Evolutionary conservation across 2,113 vertebrate species (phyloP).

Genomic region (Gymnogyps californianus): DNA sequence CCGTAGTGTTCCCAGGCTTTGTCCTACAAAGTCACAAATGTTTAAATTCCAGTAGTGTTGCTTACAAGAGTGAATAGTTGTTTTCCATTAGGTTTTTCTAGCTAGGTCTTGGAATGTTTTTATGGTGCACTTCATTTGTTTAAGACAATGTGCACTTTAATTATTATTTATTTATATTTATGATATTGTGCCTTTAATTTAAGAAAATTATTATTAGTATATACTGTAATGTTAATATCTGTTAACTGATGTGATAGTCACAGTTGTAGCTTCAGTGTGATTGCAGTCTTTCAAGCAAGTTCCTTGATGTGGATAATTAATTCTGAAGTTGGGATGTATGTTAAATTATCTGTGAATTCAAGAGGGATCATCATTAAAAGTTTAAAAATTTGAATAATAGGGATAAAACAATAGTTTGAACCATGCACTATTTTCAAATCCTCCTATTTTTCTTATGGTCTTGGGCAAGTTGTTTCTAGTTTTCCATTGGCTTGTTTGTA

Average conservation of each 20-base stretch:
- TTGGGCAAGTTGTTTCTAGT: constrained; percentile 1
- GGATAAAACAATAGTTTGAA: background rate
- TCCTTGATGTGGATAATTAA: background rate
- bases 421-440: background rate
- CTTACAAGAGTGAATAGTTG: background rate
- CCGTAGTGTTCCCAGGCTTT: background rate
- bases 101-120: background rate
- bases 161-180: background rate
- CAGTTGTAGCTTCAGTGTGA: background rate
- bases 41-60: background rate
- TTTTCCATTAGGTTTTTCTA: background rate
- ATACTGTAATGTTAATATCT: background rate
- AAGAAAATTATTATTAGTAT: background rate
- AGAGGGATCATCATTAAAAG: background rate
- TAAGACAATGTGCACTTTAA: background rate
- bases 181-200: background rate
- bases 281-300: background rate
- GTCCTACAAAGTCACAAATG: background rate
- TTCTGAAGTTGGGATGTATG: background rate
- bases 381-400: background rate
- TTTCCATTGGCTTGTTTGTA: background rate
- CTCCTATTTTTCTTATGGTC: background rate
- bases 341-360: constrained; percentile 3
- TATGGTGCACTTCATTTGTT: background rate
- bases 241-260: background rate